Conservation (phyloP, 2,888 invertebrate species). For the Idaea straminata region DNA sequence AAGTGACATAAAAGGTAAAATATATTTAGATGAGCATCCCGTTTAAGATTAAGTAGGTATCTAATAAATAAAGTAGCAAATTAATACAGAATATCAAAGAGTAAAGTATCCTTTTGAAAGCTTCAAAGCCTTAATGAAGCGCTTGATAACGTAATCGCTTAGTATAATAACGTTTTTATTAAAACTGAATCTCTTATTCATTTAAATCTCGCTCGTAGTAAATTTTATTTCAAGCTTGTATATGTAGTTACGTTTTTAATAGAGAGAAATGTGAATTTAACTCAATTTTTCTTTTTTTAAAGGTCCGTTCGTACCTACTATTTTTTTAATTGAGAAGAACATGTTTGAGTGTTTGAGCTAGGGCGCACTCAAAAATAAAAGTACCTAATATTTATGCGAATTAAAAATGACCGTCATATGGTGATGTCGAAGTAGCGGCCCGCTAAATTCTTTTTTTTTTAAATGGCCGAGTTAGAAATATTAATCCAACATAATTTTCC, state of each 20-base stretch:
- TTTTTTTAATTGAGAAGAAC: too few species aligned
- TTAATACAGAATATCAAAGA: constrained; percentile 8
- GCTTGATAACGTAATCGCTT: constrained; percentile 14
- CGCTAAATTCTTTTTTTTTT: too few species aligned
- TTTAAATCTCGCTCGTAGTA: constrained; percentile 9
- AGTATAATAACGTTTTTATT: constrained; percentile 16
- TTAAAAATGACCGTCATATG: too few species aligned
- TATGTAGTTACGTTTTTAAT: not conserved
- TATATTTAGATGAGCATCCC: too few species aligned
- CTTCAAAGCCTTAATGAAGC: constrained; percentile 17
- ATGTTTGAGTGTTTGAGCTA: not conserved
- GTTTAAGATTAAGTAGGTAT: too few species aligned
- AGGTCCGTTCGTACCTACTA: too few species aligned
- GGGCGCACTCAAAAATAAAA: not conserved
- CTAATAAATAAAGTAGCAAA: not conserved
- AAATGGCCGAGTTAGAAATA: too few species aligned
- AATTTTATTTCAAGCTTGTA: constrained; percentile 17
- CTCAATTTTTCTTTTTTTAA: not conserved
- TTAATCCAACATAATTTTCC: too few species aligned
- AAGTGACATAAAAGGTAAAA: too few species aligned
- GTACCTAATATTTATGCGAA: too few species aligned
- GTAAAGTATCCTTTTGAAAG: constrained; percentile 7
- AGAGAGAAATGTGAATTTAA: not conserved
- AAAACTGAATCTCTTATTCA: constrained; percentile 12
- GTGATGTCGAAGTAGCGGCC: too few species aligned